These are phyloP conservation scores for Neomorphus geoffroyi DNA, from an alignment of 2,797 vertebrate genomes.

Conservation along the genomic window DNA sequence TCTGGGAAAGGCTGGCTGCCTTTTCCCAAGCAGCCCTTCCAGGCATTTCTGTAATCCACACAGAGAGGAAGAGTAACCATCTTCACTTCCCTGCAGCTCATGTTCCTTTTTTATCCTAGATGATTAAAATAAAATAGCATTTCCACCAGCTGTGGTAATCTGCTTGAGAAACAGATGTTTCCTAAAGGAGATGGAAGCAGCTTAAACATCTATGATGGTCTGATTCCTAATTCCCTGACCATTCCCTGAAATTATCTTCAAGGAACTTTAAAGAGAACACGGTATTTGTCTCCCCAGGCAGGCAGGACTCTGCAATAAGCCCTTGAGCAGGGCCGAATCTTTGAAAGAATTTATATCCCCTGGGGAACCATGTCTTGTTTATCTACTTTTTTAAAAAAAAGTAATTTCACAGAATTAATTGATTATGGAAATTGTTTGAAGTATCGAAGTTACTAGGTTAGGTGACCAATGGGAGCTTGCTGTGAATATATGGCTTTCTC, in stretches of 20 bases:
- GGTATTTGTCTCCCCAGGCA: constrained; percentile 29
- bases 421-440: constrained; percentile 55
- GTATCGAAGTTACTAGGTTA: background rate
- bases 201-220: constrained; percentile 42
- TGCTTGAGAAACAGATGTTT: constrained; percentile 58
- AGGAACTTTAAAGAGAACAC: constrained; percentile 60
- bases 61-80: background rate
- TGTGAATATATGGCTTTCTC: too few species aligned
- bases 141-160: constrained; percentile 46
- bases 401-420: constrained; percentile 70
- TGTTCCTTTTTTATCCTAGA: background rate
- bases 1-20: background rate
- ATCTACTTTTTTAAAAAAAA: constrained; percentile 17
- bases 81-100: background rate
- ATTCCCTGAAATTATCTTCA: constrained; percentile 58
- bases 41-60: background rate
- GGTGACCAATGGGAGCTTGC: background rate
- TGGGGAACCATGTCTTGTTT: constrained; percentile 8
- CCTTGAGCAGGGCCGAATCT: background rate
- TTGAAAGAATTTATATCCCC: constrained; percentile 31
- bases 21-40: background rate
- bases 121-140: constrained; percentile 34
- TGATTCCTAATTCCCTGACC: constrained; percentile 60
- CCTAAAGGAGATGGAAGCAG: constrained; percentile 43
- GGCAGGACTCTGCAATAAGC: constrained; percentile 46